Base-by-base conservation (phyloP, 2,888 invertebrate species). In the Brachyopa scutellaris region DNA sequence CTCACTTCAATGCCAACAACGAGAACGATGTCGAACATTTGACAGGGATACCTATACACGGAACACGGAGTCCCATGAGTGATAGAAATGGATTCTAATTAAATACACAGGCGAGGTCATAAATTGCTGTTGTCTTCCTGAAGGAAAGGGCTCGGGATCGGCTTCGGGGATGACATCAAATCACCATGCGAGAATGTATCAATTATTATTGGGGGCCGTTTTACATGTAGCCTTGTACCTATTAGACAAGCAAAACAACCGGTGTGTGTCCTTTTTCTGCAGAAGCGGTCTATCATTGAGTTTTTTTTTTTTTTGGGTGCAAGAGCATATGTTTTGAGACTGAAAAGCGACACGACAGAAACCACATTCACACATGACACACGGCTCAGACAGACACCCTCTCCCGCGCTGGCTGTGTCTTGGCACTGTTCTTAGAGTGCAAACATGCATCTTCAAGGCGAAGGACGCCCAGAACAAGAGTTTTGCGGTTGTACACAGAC, bases 321-420 rank as follows among this genome's bases (percentile, higher is more conserved):
- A 21, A 49, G 38, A 64, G 76, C 82, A 82, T 82, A 82, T 82
- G 82, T 77, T 53, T 45, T n/a, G 49, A 40, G 9, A 45, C 13
- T n/a, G 36, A 26, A 45, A 33, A 26, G 26, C 26, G n/a, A 26
- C 33, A 36, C 26, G 29, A 19, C 47, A 26, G 26, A 69, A 76
- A 80, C 82, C 82, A 61, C 82, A 82, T 61, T 40, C 57, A 59
- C 82, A 82, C 70, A 76, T 82, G 82, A 72, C 70, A 66, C 55
- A 31, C 19, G 21, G 21, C 53, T 45, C 61, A 61, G 69, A 76
- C 61, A 61, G 69, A 76, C 59, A 76, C 72, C 72, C 47, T 79
- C 29, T 77, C 31, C 19, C n/a, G n/a, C n/a, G n/a, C n/a, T 26
- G 1, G 2, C 2, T 23, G 17, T 40, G 47, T n/a, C 59, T 72